Evolutionary conservation across 2,113 vertebrate species (phyloP), one percentile per base, ranked within the genome.

Genomic region (Calyptommatus sinebrachiatus): DNA sequence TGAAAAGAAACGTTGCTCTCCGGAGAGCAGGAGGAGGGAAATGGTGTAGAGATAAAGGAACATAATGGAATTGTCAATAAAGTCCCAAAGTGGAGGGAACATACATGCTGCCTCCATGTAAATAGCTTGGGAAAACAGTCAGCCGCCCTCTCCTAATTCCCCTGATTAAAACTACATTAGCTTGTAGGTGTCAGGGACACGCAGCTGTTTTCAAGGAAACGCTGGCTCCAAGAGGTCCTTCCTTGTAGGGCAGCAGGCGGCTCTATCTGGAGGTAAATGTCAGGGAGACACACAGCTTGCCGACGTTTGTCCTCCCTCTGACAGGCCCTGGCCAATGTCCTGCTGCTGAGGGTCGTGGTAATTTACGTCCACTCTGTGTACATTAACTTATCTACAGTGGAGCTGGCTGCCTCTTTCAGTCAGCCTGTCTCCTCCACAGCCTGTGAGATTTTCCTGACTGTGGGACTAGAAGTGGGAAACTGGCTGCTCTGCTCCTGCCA

Each of bases 281-380:
- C 93, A 88, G 95, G 90, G 88, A 93, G 95, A 94, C 94, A 85
- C 91, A 68, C 89, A 91, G 95, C 92, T 93, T 90, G 95, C 96
- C 94, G 94, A 91, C 95, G 95, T 94, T 95, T 95, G 96, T 96
- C 97, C 97, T 97, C 94, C 96, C 91, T 86, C 95, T 97, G 97
- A 98, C 97, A 98, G 97, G 97, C 96, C 97, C 98, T 99, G 98
- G 97, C 98, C 97, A 99, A 95, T 97, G 98, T 99, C 97, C 98
- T 97, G 97, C 97, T 83, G 95, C 96, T 90, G 96, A 94, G 97
- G 97, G 97, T 98, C 97, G 95, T 90, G 96, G 96, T 97, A 97
- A 97, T 97, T 98, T 98, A 97, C 96, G 91, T 96, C 93, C 94
- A 91, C 92, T 95, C 93, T 96, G 95, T 96, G 94, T 97, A 97